These are phyloP conservation scores for Cepaea nemoralis DNA, from an alignment of 1,140 invertebrate genomes.

Conservation along the genomic window DNA sequence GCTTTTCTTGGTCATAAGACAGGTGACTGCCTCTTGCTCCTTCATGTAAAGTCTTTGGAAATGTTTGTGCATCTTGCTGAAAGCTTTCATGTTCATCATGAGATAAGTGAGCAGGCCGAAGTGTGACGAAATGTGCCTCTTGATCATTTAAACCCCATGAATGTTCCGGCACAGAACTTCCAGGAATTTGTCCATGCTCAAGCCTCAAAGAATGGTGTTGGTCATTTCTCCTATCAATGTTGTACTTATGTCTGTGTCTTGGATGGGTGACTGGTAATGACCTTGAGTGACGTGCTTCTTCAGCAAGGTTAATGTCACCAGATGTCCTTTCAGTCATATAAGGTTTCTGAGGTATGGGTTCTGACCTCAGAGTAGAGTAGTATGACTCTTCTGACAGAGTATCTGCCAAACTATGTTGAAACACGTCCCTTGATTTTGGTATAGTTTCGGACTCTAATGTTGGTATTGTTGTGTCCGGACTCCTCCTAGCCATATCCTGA, in stretches of 20 bases:
- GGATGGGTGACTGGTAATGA: neutral
- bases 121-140: neutral
- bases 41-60: neutral
- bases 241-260: neutral
- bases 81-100: neutral
- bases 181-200: neutral
- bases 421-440: neutral
- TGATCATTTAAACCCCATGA: neutral
- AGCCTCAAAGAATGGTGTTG: neutral
- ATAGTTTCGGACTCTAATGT: slow-evolving; percentile 4
- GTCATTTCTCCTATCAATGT: neutral
- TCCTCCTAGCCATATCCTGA: neutral
- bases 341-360: neutral
- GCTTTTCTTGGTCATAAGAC: neutral
- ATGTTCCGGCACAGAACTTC: neutral
- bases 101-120: neutral
- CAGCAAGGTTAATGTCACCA: neutral
- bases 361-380: slow-evolving; percentile 2
- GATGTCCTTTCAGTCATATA: neutral
- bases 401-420: neutral
- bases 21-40: neutral
- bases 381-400: neutral
- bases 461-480: neutral
- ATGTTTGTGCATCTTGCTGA: neutral
- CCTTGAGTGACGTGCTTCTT: neutral